Percentiles rank a stretch among this genome's conserved stretches.
Evolutionary conservation across 1,140 invertebrate genomes (phyloP).

Genomic region (Ericerus pela): DNA sequence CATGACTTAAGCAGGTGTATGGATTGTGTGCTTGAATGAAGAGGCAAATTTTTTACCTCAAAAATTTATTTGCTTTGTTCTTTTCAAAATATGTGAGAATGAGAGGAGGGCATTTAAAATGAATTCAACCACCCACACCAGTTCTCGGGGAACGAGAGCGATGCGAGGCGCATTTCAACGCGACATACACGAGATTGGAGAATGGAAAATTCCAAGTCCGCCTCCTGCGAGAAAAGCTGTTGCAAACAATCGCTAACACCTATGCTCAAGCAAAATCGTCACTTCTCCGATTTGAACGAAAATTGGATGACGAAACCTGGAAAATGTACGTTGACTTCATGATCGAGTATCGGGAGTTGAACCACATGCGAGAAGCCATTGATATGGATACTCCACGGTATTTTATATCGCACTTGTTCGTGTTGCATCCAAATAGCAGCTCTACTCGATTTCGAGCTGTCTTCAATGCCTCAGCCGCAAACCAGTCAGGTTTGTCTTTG

Average conservation of each 20-base stretch:
- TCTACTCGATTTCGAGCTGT: conserved; percentile 27
- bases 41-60: no score
- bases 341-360: no score
- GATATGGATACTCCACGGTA: conserved; percentile 5
- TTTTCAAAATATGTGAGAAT: no score
- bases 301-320: neutral
- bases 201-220: conserved; percentile 5
- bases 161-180: neutral
- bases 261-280: neutral
- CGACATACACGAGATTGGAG: neutral
- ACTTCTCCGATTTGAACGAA: neutral
- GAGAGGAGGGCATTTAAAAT: no score
- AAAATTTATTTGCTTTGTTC: no score
- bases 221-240: neutral
- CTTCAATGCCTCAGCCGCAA: conserved; percentile 30
- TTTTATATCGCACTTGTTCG: conserved; percentile 22
- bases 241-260: neutral
- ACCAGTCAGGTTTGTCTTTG: conserved; percentile 26
- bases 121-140: neutral
- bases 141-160: neutral
- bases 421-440: no score
- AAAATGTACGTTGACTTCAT: conserved; percentile 20
- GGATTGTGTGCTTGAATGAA: no score
- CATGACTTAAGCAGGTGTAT: no score
- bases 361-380: conserved; percentile 25